Percentiles rank a stretch among this genome's conserved stretches.
Conservation (phyloP, 1,140 invertebrate species). For the Drosophila athabasca region DNA sequence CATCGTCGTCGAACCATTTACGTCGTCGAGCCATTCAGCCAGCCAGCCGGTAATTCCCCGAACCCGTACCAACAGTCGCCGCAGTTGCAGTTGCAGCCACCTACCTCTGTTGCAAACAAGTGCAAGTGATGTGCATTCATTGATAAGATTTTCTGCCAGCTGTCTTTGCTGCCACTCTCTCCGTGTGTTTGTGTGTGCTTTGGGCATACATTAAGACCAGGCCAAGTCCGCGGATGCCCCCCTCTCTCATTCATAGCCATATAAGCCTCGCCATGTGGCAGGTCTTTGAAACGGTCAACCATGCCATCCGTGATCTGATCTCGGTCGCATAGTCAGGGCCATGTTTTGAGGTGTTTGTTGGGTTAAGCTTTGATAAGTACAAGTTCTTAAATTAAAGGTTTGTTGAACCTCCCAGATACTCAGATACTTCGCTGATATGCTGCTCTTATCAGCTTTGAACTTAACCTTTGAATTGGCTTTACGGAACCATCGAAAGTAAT, state of each 20-base stretch:
- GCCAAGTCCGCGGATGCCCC: constrained; percentile 27
- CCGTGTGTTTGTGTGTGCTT: constrained; percentile 42
- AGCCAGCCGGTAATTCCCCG: constrained; percentile 57
- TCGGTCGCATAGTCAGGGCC: constrained; percentile 26
- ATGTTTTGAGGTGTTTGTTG: neutral
- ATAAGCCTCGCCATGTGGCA: constrained; percentile 61
- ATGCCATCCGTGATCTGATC: constrained; percentile 15
- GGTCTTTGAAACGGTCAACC: constrained; percentile 74
- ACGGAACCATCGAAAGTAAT: constrained; percentile 30
- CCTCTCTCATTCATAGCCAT: constrained; percentile 32
- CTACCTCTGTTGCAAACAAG: constrained; percentile 64
- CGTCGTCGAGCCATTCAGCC: constrained; percentile 34
- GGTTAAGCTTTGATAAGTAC: constrained; percentile 32
- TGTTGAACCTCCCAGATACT: constrained; percentile 25
- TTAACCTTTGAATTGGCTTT: constrained; percentile 17
- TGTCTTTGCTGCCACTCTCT: constrained; percentile 11
- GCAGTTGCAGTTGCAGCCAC: constrained; percentile 19
- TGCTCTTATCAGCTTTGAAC: constrained; percentile 40
- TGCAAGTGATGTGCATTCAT: constrained; percentile 81
- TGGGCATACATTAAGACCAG: constrained; percentile 73
- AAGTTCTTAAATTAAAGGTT: constrained; percentile 28
- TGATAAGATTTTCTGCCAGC: constrained; percentile 77
- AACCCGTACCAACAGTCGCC: constrained; percentile 24
- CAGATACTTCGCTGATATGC: neutral
- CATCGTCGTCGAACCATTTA: constrained; percentile 63